Percentiles rank a stretch among this genome's conserved stretches.
These are phyloP conservation scores for Epinephelus moara DNA, from an alignment of 2,113 vertebrate genomes.

Conservation along the genomic window DNA sequence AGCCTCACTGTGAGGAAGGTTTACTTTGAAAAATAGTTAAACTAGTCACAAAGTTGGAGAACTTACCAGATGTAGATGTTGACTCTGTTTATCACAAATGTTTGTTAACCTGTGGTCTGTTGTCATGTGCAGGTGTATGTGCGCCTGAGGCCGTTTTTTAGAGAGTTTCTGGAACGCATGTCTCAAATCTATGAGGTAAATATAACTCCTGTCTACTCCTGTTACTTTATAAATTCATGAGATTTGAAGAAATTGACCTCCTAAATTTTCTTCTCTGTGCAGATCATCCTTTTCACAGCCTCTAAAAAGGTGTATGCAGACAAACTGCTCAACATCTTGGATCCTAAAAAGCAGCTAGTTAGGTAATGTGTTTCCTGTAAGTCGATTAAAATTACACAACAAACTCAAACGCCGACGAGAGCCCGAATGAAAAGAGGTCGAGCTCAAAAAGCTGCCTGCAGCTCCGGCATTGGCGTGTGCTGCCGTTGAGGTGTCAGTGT, in stretches of 20 bases:
- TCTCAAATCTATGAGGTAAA: constrained; percentile 99
- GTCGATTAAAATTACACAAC: neutral
- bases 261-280: neutral
- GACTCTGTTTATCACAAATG: neutral
- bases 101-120: constrained; percentile 5
- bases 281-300: constrained; percentile 99
- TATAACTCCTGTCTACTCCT: neutral
- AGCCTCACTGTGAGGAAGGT: neutral
- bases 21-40: neutral
- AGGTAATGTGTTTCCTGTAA: constrained; percentile 84
- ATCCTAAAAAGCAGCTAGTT: constrained; percentile 98
- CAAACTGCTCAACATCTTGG: constrained; percentile 99
- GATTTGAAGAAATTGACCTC: neutral
- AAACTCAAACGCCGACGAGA: neutral
- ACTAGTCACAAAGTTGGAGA: neutral
- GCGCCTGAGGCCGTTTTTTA: constrained; percentile 96
- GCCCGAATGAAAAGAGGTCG: constrained; percentile 8
- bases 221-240: neutral
- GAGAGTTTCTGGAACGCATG: constrained; percentile 99
- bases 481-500: constrained; percentile 60
- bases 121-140: constrained; percentile 91
- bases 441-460: neutral
- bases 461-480: neutral
- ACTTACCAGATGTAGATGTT: neutral
- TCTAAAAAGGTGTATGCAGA: constrained; percentile 99